These are phyloP conservation scores for Ptiloglossa arizonensis DNA, from an alignment of 1,140 invertebrate species.

Conservation along the genomic window DNA sequence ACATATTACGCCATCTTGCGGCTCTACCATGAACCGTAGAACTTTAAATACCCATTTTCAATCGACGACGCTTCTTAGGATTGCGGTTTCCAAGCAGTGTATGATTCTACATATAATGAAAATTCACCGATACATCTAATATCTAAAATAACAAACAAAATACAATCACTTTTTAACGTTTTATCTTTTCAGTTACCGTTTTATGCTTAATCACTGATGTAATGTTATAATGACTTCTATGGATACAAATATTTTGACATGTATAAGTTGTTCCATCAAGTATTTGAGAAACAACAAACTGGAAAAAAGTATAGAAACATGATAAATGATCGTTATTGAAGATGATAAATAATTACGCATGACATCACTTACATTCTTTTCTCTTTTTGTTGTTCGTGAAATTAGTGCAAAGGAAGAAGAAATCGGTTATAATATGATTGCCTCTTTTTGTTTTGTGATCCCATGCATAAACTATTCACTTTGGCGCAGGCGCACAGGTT, in stretches of 20 bases:
- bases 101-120: background rate
- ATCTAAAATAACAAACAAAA: background rate
- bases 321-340: background rate
- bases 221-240: background rate
- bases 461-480: constrained; percentile 6
- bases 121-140: background rate
- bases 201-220: background rate
- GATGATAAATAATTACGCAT: background rate
- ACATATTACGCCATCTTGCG: constrained; percentile 73
- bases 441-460: constrained; percentile 3
- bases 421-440: constrained; percentile 13
- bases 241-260: background rate
- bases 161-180: background rate
- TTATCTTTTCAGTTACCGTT: background rate
- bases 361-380: background rate
- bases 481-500: background rate
- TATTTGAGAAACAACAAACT: background rate
- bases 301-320: background rate
- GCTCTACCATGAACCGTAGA: background rate
- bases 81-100: background rate
- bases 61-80: constrained; percentile 8
- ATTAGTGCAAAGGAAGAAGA: background rate
- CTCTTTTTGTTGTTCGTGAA: background rate
- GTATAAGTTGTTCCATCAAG: background rate
- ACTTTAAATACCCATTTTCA: constrained; percentile 28